These are phyloP conservation scores for Heliconius sara DNA, from an alignment of 2,888 invertebrate species.

Conservation along the genomic window DNA sequence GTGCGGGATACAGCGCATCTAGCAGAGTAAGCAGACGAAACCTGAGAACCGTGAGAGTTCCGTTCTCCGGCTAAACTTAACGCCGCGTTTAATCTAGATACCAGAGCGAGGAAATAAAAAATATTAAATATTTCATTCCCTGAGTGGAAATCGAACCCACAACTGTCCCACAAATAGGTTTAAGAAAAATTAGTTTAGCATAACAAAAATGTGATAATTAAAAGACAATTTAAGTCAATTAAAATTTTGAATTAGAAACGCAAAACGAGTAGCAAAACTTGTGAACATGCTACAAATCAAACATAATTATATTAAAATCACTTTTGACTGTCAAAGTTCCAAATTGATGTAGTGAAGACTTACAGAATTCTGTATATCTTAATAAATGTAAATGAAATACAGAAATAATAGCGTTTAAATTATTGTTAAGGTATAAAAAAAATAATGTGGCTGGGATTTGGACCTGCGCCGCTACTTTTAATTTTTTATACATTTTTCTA, in stretches of 20 bases:
- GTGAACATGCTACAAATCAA: slow-evolving; percentile 7
- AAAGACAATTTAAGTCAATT: not conserved
- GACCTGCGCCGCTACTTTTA: too few species aligned
- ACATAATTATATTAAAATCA: not conserved
- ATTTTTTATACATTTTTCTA: too few species aligned
- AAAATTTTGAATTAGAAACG: not conserved
- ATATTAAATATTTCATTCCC: too few species aligned
- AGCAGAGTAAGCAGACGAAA: too few species aligned
- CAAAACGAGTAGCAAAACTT: not conserved
- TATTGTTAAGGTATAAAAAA: too few species aligned
- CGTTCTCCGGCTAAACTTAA: too few species aligned
- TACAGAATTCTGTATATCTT: not conserved
- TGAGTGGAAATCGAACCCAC: not conserved
- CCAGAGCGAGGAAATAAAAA: too few species aligned
- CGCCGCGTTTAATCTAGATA: too few species aligned
- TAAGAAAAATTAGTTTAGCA: not conserved
- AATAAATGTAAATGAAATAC: not conserved
- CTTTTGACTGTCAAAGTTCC: not conserved
- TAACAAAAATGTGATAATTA: not conserved
- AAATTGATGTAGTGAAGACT: not conserved
- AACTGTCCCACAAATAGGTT: not conserved
- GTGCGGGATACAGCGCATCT: too few species aligned
- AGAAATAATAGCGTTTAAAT: not conserved
- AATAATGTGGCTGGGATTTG: too few species aligned
- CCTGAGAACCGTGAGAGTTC: too few species aligned